phyloP scores from a whole-genome alignment of 2,888 invertebrate species.

The Rhogogaster chlorosoma region DNA sequence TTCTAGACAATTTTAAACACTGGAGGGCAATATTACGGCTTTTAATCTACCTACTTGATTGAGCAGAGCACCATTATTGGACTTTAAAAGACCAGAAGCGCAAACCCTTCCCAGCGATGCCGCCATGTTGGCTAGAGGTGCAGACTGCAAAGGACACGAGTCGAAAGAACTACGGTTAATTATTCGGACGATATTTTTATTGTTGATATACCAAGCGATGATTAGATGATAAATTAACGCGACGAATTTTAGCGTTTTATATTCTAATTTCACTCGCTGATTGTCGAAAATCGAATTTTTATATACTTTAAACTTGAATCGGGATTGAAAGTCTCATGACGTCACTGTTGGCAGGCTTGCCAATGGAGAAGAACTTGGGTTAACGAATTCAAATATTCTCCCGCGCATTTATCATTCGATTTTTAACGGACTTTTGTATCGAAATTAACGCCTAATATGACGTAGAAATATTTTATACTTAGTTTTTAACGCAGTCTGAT shows the following conservation, averaged over 20 bases:
- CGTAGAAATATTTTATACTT: neutral
- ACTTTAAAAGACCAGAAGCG: slow-evolving; percentile 90
- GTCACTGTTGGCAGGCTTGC: neutral
- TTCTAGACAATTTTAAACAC: neutral
- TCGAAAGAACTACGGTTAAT: slow-evolving; percentile 58
- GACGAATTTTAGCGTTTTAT: neutral
- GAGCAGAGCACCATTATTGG: slow-evolving; percentile 83
- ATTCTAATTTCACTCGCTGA: neutral
- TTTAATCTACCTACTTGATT: slow-evolving; percentile 84
- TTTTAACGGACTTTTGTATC: neutral
- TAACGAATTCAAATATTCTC: neutral
- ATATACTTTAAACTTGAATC: neutral
- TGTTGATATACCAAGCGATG: neutral
- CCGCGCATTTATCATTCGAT: neutral
- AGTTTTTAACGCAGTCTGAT: neutral
- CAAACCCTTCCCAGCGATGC: slow-evolving; percentile 92
- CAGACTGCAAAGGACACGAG: slow-evolving; percentile 67
- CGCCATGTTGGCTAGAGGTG: slow-evolving; percentile 87
- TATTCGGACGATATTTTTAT: neutral
- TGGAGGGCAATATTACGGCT: neutral
- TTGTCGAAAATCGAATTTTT: neutral
- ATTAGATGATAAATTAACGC: neutral
- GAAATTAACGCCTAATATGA: neutral
- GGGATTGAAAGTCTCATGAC: neutral
- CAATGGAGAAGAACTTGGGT: neutral